These are phyloP conservation scores for Polydrusus cervinus DNA, from an alignment of 2,888 invertebrate species.

Conservation along the genomic window DNA sequence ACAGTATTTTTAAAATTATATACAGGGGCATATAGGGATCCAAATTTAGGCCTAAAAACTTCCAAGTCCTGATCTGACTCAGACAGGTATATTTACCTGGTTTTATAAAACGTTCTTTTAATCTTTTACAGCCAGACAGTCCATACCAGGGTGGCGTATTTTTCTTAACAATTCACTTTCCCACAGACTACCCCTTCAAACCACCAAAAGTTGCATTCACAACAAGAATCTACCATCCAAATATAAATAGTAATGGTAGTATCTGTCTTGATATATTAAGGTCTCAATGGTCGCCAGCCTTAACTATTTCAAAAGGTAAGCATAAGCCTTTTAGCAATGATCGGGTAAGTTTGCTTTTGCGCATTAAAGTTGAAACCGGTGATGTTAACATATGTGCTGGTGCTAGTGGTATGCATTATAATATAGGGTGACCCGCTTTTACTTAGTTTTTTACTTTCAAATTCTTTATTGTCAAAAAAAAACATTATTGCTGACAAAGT, in stretches of 20 bases:
- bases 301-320: slow-evolving; percentile 99
- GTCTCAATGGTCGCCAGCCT: slow-evolving; percentile 99
- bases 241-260: slow-evolving; percentile 99
- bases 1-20: no score
- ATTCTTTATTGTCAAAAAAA: no score
- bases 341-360: background rate
- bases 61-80: no score
- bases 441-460: no score
- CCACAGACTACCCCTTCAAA: slow-evolving; percentile 99
- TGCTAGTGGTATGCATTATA: no score
- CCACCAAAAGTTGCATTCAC: slow-evolving; percentile 99
- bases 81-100: no score
- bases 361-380: no score
- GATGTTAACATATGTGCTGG: no score
- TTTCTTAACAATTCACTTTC: slow-evolving; percentile 99
- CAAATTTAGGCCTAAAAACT: no score
- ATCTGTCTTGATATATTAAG: slow-evolving; percentile 99
- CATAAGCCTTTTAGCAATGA: slow-evolving; percentile 19
- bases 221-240: slow-evolving; percentile 99
- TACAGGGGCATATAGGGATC: no score
- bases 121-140: slow-evolving; percentile 92
- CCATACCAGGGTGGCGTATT: slow-evolving; percentile 99
- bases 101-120: slow-evolving; percentile 11
- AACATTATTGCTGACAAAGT: no score
- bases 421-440: no score